phyloP scores from a whole-genome alignment of 2,113 vertebrate species.

The Synchiropus splendidus region DNA sequence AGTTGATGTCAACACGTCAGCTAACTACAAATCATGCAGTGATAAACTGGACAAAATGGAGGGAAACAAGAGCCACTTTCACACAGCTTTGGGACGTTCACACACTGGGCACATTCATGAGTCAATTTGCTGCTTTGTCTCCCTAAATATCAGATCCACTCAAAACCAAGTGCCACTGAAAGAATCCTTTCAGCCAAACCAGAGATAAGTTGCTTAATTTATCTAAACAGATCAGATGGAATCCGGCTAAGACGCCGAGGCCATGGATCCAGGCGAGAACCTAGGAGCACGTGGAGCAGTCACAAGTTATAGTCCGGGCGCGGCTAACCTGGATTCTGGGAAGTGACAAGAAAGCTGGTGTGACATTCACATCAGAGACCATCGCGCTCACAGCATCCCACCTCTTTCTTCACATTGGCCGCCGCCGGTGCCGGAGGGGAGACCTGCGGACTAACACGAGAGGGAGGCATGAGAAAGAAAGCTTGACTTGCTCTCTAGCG shows the following conservation, averaged over 20 bases:
- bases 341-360: conserved; percentile 5
- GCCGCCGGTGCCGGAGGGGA: conserved; percentile 12
- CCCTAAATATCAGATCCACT: background rate
- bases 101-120: background rate
- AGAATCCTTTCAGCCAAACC: background rate
- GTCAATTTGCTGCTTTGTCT: background rate
- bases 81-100: too few species aligned
- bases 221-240: too few species aligned
- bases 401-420: conserved; percentile 44
- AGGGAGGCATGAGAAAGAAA: background rate
- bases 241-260: too few species aligned
- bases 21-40: too few species aligned
- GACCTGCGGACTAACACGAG: conserved; percentile 12
- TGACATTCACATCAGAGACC: background rate
- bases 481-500: too few species aligned
- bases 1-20: too few species aligned
- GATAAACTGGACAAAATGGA: too few species aligned
- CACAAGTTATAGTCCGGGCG: background rate
- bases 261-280: background rate
- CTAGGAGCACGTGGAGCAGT: background rate
- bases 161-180: background rate
- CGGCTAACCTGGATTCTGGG: conserved; percentile 26
- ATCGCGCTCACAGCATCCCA: conserved; percentile 8
- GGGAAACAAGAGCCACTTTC: too few species aligned
- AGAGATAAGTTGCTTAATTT: too few species aligned